phyloP scores from a whole-genome alignment of 2,797 vertebrate genomes.

The Coilia nasus region DNA sequence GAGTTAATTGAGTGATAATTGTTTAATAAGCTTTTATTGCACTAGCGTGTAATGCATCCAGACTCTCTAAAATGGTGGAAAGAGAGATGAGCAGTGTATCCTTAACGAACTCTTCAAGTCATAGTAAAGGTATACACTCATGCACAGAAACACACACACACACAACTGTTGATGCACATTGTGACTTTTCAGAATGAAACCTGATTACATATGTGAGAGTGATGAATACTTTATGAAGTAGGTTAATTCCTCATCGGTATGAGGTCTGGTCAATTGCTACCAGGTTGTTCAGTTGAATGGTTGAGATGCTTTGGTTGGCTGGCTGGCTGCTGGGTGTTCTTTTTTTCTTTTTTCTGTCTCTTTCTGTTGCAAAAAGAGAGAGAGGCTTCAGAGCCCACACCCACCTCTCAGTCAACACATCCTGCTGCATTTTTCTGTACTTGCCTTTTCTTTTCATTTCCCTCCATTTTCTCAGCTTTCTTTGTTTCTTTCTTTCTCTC shows the following conservation, averaged over 20 bases:
- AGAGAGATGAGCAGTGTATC: not conserved
- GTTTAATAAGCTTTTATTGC: constrained; percentile 60
- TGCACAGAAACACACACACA: not conserved
- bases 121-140: not conserved
- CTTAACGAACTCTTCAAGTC: not conserved
- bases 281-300: constrained; percentile 34
- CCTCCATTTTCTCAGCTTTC: constrained; percentile 60
- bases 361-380: constrained; percentile 23
- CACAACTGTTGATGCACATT: not conserved
- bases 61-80: not conserved
- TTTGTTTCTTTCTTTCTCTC: constrained; percentile 51
- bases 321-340: constrained; percentile 7
- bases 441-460: constrained; percentile 32
- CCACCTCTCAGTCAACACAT: constrained; percentile 55
- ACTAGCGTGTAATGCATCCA: constrained; percentile 6
- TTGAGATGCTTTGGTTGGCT: constrained; percentile 23
- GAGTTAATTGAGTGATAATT: constrained; percentile 55
- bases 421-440: constrained; percentile 51
- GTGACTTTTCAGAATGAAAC: constrained; percentile 23
- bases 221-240: constrained; percentile 32
- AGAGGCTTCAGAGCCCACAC: constrained; percentile 43
- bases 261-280: constrained; percentile 39
- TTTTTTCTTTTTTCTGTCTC: constrained; percentile 18
- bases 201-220: constrained; percentile 21
- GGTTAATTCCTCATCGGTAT: constrained; percentile 36